Evolutionary conservation across 1,140 invertebrate genomes (phyloP).

Genomic region (Holotrichia oblita): DNA sequence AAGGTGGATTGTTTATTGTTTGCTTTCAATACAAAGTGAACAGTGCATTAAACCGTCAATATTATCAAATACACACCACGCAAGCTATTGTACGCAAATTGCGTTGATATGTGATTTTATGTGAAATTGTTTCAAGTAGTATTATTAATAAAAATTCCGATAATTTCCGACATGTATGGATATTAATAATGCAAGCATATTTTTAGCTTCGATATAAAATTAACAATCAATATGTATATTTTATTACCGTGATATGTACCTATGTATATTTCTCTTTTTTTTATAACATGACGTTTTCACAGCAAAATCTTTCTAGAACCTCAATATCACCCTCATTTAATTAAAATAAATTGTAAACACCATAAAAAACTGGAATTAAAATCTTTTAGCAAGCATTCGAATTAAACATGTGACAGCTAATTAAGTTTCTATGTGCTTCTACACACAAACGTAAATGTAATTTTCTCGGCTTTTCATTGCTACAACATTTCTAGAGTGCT

Average conservation of each 20-base stretch:
- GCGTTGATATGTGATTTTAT: background rate
- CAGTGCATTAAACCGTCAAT: background rate
- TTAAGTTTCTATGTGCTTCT: background rate
- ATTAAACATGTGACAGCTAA: background rate
- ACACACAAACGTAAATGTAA: background rate
- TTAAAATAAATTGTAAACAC: too few relatives aligned
- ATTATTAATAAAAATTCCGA: too few relatives aligned
- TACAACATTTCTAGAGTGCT: background rate
- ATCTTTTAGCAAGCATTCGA: background rate
- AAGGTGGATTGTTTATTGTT: background rate
- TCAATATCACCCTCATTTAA: too few relatives aligned
- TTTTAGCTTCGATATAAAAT: too few relatives aligned
- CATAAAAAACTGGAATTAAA: background rate
- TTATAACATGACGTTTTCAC: too few relatives aligned
- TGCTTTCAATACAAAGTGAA: background rate
- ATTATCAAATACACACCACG: background rate
- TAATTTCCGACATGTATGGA: too few relatives aligned
- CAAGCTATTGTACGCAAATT: background rate
- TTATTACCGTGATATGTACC: too few relatives aligned
- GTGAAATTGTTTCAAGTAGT: too few relatives aligned
- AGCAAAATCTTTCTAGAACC: too few relatives aligned
- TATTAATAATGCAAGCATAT: too few relatives aligned
- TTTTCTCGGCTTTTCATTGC: background rate
- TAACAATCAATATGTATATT: too few relatives aligned
- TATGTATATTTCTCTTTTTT: too few relatives aligned